Conservation (phyloP, 2,888 invertebrate genomes). For the Hydrotaea diabolus region DNA sequence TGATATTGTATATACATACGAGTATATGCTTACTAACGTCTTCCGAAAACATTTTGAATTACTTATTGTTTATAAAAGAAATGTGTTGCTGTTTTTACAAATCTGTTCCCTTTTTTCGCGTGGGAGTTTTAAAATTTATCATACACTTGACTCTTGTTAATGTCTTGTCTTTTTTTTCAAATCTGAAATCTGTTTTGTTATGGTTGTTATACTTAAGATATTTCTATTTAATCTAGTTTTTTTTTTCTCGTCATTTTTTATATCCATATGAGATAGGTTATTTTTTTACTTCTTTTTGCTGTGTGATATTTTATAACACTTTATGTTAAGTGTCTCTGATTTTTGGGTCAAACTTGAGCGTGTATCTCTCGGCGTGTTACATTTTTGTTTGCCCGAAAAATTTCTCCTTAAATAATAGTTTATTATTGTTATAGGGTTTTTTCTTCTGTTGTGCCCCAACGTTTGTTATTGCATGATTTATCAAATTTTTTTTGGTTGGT, state of each 20-base stretch:
- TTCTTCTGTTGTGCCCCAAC: not conserved
- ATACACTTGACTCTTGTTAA: conserved; percentile 54
- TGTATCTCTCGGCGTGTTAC: not conserved
- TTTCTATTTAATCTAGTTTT: conserved; percentile 29
- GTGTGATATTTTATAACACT: conserved; percentile 53
- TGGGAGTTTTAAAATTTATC: conserved; percentile 56
- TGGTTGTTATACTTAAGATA: conserved; percentile 39
- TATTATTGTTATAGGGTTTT: conserved; percentile 16
- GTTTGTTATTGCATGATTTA: conserved; percentile 53
- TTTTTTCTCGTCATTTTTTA: not conserved
- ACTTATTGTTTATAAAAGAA: not conserved
- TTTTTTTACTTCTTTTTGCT: conserved; percentile 32
- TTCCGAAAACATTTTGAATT: not conserved
- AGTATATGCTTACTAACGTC: not conserved
- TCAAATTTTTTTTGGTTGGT: conserved; percentile 54
- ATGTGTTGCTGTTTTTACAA: not conserved
- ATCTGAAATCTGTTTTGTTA: conserved; percentile 21
- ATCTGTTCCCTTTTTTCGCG: conserved; percentile 4
- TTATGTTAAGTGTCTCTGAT: conserved; percentile 53
- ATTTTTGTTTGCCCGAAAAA: conserved; percentile 30
- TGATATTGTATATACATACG: not conserved
- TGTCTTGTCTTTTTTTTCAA: conserved; percentile 33
- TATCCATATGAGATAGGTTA: not conserved
- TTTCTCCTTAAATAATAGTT: conserved; percentile 55
- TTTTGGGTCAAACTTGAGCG: conserved; percentile 58